Conservation (phyloP, 1,140 invertebrate species). For the Dendroctonus ponderosae region DNA sequence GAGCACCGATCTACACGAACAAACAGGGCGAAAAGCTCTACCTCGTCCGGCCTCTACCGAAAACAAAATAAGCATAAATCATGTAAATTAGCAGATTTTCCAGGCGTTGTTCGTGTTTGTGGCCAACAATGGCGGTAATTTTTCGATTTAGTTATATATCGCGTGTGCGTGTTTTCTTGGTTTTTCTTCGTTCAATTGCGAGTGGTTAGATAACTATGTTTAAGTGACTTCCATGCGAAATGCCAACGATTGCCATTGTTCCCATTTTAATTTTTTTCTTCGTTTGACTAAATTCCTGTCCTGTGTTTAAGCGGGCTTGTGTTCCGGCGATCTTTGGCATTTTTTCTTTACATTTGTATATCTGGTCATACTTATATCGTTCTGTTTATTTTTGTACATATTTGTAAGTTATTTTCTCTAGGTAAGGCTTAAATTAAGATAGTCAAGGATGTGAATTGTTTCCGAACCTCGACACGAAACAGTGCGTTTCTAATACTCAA, state of each 20-base stretch:
- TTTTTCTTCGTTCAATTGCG: conserved; percentile 26
- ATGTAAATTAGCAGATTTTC: too few relatives aligned
- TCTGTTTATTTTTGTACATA: conserved; percentile 38
- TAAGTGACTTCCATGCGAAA: too few relatives aligned
- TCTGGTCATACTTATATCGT: conserved; percentile 35
- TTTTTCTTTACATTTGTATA: conserved; percentile 24
- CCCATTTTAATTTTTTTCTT: too few relatives aligned
- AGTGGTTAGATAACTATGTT: conserved; percentile 12
- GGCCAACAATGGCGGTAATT: too few relatives aligned
- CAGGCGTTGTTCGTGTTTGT: too few relatives aligned
- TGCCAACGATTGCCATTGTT: too few relatives aligned
- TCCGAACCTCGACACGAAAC: background rate
- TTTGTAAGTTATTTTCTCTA: conserved; percentile 34
- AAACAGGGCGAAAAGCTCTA: conserved; percentile 92
- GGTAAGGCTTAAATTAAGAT: conserved; percentile 11
- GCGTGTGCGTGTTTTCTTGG: conserved; percentile 35
- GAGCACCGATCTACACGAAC: conserved; percentile 97
- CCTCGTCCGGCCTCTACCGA: conserved; percentile 81
- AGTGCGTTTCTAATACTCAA: too few relatives aligned
- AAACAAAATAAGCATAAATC: conserved; percentile 51
- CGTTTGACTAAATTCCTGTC: too few relatives aligned
- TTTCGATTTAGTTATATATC: conserved; percentile 5
- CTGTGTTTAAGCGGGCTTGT: background rate
- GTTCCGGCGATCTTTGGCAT: conserved; percentile 15
- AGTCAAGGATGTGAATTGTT: conserved; percentile 30